Evolutionary conservation across 2,113 vertebrate species (phyloP).

Genomic region (Oreochromis spilurus): DNA sequence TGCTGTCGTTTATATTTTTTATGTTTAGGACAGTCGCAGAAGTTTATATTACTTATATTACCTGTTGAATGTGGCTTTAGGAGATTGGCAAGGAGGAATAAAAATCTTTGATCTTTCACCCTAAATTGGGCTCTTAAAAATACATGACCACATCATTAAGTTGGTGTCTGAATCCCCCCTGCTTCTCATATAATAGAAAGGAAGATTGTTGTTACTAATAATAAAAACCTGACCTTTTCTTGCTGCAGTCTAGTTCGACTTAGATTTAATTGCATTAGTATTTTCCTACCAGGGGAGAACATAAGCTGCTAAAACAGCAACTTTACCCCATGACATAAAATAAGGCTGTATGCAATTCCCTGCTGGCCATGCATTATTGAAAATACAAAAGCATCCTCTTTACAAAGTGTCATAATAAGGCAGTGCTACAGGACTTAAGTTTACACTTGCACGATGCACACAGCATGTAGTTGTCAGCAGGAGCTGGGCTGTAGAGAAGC

Average conservation of each 20-base stretch:
- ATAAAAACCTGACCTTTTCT: slow-evolving; percentile 57
- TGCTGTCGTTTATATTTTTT: background rate
- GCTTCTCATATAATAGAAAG: slow-evolving; percentile 19
- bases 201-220: slow-evolving; percentile 42
- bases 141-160: slow-evolving; percentile 28
- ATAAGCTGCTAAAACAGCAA: slow-evolving; percentile 57
- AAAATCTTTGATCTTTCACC: background rate
- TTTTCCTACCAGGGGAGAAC: slow-evolving; percentile 33
- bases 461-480: slow-evolving; percentile 37
- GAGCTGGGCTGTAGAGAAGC: background rate
- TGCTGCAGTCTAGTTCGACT: slow-evolving; percentile 18
- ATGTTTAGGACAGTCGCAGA: background rate
- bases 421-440: slow-evolving; percentile 49
- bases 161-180: background rate
- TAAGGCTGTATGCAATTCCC: slow-evolving; percentile 54
- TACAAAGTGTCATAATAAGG: slow-evolving; percentile 72
- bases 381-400: slow-evolving; percentile 67
- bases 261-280: slow-evolving; percentile 68
- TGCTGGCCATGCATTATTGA: slow-evolving; percentile 67
- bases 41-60: background rate
- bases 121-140: background rate
- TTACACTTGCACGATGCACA: slow-evolving; percentile 1
- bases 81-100: background rate
- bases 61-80: background rate
- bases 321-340: slow-evolving; percentile 56